phyloP scores from a whole-genome alignment of 2,888 invertebrate species.

The Lasioglossum zephyrum region DNA sequence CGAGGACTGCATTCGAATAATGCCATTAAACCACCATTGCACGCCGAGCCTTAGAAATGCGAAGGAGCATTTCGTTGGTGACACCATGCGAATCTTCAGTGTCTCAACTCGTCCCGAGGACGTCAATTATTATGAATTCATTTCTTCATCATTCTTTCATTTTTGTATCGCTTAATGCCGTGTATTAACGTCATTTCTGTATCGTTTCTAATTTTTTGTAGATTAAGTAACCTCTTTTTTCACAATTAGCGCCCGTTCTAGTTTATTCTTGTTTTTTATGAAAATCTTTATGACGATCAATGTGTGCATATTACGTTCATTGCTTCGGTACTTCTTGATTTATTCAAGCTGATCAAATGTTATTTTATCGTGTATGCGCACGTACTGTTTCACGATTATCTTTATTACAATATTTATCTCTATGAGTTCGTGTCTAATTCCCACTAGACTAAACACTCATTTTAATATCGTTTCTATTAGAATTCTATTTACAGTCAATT shows the following conservation, averaged over 20 bases:
- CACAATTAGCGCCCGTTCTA: too few species aligned
- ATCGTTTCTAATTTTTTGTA: too few species aligned
- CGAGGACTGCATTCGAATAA: constrained; percentile 26
- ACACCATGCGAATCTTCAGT: not conserved
- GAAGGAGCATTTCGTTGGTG: constrained; percentile 4
- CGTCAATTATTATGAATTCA: not conserved
- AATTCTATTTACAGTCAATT: not conserved
- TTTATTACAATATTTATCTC: not conserved
- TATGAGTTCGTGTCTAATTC: not conserved
- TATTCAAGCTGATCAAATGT: not conserved
- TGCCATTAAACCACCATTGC: constrained; percentile 14
- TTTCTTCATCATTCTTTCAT: too few species aligned
- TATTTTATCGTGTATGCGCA: not conserved
- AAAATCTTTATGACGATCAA: not conserved
- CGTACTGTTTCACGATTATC: not conserved
- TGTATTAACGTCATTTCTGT: too few species aligned
- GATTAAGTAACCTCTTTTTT: too few species aligned
- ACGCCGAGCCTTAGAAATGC: not conserved
- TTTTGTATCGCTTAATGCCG: too few species aligned
- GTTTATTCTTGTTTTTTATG: not conserved
- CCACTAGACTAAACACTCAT: not conserved
- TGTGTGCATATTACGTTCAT: not conserved
- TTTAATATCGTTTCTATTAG: not conserved
- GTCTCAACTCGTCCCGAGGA: not conserved
- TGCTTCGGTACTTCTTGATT: not conserved